These are phyloP conservation scores for Drosophila tani DNA, from an alignment of 1,140 invertebrate species.

Conservation along the genomic window DNA sequence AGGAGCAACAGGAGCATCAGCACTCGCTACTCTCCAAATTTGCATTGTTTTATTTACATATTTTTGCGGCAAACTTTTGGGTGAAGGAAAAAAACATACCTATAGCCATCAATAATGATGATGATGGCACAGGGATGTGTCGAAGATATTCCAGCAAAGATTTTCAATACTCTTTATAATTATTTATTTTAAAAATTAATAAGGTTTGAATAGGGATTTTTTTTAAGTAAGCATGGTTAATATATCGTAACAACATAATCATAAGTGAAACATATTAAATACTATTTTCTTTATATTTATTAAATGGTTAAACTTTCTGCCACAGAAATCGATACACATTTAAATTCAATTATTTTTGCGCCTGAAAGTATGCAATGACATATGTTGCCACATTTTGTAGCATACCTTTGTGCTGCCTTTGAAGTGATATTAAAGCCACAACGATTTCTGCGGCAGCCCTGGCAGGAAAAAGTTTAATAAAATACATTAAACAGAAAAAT, in stretches of 20 bases:
- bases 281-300: too few relatives aligned
- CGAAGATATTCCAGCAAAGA: not conserved
- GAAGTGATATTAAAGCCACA: not conserved
- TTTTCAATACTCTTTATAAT: slow-evolving; percentile 8
- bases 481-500: not conserved
- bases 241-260: too few relatives aligned
- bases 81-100: not conserved
- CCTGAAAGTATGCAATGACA: too few relatives aligned
- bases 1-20: slow-evolving; percentile 3
- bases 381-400: not conserved
- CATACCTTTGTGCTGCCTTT: not conserved
- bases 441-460: not conserved
- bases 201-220: not conserved
- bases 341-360: not conserved
- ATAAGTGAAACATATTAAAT: too few relatives aligned
- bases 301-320: too few relatives aligned
- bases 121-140: not conserved
- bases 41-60: slow-evolving; percentile 80
- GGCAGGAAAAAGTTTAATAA: not conserved
- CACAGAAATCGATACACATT: not conserved
- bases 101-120: slow-evolving; percentile 35
- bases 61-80: slow-evolving; percentile 48
- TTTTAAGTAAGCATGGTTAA: too few relatives aligned
- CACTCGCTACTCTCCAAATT: slow-evolving; percentile 42
- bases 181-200: too few relatives aligned